Conservation (phyloP, 2,113 vertebrate genomes). For the Petrocephalus zakoni region DNA sequence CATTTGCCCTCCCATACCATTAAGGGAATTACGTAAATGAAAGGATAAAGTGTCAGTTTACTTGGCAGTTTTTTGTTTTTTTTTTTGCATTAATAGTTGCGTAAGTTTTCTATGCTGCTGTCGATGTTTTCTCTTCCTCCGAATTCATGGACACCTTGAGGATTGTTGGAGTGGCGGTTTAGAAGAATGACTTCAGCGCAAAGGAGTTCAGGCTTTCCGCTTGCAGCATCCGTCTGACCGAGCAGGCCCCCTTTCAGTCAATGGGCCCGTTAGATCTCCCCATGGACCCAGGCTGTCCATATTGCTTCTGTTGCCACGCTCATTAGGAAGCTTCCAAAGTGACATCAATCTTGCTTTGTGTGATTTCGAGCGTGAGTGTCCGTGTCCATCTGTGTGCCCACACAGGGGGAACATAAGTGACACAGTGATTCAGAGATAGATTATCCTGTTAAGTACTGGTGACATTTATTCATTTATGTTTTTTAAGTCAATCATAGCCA, state of each 20-base stretch:
- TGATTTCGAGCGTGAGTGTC: not conserved
- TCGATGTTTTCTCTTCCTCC: not conserved
- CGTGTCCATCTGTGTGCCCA: constrained; percentile 6
- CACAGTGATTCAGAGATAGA: not conserved
- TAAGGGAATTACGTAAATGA: not conserved
- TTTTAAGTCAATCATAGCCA: not conserved
- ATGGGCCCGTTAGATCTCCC: constrained; percentile 44
- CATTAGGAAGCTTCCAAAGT: constrained; percentile 44
- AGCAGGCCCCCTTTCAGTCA: constrained; percentile 41
- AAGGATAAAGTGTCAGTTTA: not conserved
- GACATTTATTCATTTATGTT: not conserved
- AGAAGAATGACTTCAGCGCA: constrained; percentile 11
- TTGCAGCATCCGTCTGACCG: constrained; percentile 38
- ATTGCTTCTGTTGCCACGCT: constrained; percentile 39
- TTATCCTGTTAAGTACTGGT: not conserved
- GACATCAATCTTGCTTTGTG: constrained; percentile 44
- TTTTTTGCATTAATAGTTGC: not conserved
- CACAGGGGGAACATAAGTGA: not conserved
- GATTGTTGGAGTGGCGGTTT: not conserved
- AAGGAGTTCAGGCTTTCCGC: constrained; percentile 30
- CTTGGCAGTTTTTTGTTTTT: no score
- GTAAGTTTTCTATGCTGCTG: not conserved
- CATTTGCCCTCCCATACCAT: not conserved
- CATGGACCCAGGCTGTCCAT: constrained; percentile 33
- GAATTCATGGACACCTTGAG: not conserved